Base-by-base conservation (phyloP, 2,797 vertebrate genomes). In the Acrossocheilus wenchowensis region DNA sequence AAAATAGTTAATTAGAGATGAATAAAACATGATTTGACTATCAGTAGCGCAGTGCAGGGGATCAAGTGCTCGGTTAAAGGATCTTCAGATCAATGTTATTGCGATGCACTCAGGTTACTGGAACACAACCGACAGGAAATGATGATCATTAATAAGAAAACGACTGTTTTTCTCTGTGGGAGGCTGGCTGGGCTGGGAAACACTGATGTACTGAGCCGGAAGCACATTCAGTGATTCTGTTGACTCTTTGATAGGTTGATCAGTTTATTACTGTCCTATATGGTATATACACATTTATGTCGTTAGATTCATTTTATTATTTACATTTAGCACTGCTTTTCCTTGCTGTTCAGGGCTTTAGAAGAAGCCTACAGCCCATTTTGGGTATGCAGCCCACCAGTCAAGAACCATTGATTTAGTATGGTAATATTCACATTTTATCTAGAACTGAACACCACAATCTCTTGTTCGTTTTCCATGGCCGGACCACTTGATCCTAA, bases 1-100 rank as follows among this genome's bases (percentile, higher is more conserved):
- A 95, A 95, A 96, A 93, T 89, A 93, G 90, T 94, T 96, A 94
- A 95, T 96, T 95, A 94, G 94, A 92, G 94, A 94, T 96, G 90
- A 96, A 96, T 97, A 96, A 97, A 95, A 95, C 91, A 95, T 94
- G 93, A 77, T 87, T 45, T 69, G 81, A 91, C 93, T 95, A 94
- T 96, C 95, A 89, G 93, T 94, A 92, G 91, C 93, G 90, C 93
- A 90, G 87, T 84, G 84, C 91, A 90, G 86, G 91, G 93, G 95
- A 94, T 96, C 94, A 92, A 92, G 94, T 96, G 93, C 93, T 93
- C 36, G 15, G 89, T 82, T 69, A 86, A 84, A 85, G 66, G 93
- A 93, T 91, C 91, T 77, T 93, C 91, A 91, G 90, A 93, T 93
- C 91, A 93, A 92, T 91, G 88, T 92, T 91, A 94, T 85, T 88